Evolutionary conservation across 2,113 vertebrate species (phyloP), one percentile per base, ranked within the genome.

Genomic region (Gasterosteus nipponicus): DNA sequence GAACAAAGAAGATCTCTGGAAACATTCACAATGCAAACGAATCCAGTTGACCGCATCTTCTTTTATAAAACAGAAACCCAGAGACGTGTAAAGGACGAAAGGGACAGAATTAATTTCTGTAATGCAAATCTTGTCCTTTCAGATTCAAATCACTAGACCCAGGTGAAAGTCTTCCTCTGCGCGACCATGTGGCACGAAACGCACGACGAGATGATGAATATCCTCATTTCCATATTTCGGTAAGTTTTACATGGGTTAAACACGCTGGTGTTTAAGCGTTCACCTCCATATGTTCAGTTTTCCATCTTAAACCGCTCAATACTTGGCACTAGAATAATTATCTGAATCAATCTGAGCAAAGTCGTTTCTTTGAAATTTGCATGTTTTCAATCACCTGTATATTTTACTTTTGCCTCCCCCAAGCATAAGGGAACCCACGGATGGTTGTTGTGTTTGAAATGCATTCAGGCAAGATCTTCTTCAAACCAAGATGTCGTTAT

Each of bases 101-200:
- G 33, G 1, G 33, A 26, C 22, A 26, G 22, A 35, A 5, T 35
- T 35, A 35, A 35, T 75, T 2, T 38, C 7, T n/a, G 41, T 22
- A 56, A 14, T 11, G 7, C 1, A 6, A 31, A 51, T 39, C 8
- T 31, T 46, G 6, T 76, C 11, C 14, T 61, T 63, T 54, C 44
- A 86, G 79, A 51, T 35, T 12, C 18, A 54, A 1, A n/a, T 0
- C 38, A 10, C 3, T 51, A 0, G 73, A 87, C 12, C 61, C 75
- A n/a, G 1, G 68, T 86, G 22, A 89, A 47, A 18, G 77, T 92
- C 11, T 93, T 86, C 56, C 57, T 92, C 3, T 94, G 92, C 78
- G 92, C 90, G 3, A 94, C 93, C 18, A 93, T 94, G 93, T 94
- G 93, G 93, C 93, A 94, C 53, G 93, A 93, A 69, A 93, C 77